Conservation (phyloP, 2,113 vertebrate species). For the Podarcis raffonei region DNA sequence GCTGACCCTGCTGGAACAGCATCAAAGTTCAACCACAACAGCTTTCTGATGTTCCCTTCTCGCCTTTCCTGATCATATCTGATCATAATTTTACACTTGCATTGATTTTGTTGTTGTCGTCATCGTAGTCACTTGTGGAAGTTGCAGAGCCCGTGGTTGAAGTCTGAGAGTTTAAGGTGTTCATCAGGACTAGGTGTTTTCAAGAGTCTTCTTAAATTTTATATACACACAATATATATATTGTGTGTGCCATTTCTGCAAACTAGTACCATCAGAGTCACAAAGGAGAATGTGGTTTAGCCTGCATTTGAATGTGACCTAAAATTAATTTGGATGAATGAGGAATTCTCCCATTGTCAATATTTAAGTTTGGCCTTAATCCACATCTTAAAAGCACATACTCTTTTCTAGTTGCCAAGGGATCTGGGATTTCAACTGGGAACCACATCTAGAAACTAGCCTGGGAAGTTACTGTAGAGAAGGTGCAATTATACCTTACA, state of each 20-base stretch:
- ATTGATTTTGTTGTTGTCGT: not conserved
- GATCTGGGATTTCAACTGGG: too few species aligned
- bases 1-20: constrained; percentile 10
- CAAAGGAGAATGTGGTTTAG: constrained; percentile 35
- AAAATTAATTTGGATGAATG: constrained; percentile 51
- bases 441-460: too few species aligned
- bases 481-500: too few species aligned
- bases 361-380: not conserved
- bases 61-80: constrained; percentile 12
- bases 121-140: not conserved
- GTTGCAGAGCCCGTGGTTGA: constrained; percentile 3
- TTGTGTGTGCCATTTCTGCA: not conserved
- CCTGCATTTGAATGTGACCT: constrained; percentile 46
- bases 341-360: not conserved
- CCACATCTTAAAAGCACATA: not conserved
- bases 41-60: constrained; percentile 1
- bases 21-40: constrained; percentile 28
- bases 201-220: constrained; percentile 31
- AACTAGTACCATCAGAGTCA: not conserved
- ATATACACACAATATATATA: too few species aligned
- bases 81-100: constrained; percentile 14
- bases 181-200: constrained; percentile 20
- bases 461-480: too few species aligned
- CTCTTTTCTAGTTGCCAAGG: not conserved
- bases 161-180: not conserved